Percentiles rank a stretch among this genome's conserved stretches.
phyloP scores from a whole-genome alignment of 2,797 vertebrate species.

The Geotrypetes seraphini region DNA sequence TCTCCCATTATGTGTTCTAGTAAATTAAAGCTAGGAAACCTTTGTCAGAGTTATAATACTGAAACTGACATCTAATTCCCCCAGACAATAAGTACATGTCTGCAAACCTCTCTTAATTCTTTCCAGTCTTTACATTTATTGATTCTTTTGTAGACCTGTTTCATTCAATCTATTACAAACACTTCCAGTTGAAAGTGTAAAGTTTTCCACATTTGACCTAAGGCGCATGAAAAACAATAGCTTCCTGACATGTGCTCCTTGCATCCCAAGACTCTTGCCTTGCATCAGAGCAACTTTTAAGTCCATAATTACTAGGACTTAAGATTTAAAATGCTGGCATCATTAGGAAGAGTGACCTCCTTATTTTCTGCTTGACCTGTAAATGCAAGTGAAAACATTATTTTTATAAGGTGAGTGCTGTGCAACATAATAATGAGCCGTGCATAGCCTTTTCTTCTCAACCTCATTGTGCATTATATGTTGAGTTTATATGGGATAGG shows the following conservation, averaged over 20 bases:
- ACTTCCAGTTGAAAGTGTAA: slow-evolving; percentile 54
- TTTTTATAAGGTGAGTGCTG: slow-evolving; percentile 13
- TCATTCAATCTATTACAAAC: slow-evolving; percentile 54
- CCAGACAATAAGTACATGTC: slow-evolving; percentile 62
- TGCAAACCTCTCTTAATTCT: slow-evolving; percentile 51
- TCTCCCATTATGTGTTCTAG: slow-evolving; percentile 53
- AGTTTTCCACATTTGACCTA: slow-evolving; percentile 53
- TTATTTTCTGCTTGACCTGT: slow-evolving; percentile 36
- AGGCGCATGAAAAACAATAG: slow-evolving; percentile 33
- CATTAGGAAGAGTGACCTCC: slow-evolving; percentile 28
- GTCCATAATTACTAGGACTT: slow-evolving; percentile 11
- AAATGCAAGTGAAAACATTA: neutral
- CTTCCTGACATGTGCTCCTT: neutral
- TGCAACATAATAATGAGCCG: too few relatives aligned
- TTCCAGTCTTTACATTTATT: slow-evolving; percentile 68
- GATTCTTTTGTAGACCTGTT: slow-evolving; percentile 61
- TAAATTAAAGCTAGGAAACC: slow-evolving; percentile 61
- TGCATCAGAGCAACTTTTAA: slow-evolving; percentile 21
- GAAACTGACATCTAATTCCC: slow-evolving; percentile 69
- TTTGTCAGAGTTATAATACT: slow-evolving; percentile 62
- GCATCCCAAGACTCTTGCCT: slow-evolving; percentile 14
- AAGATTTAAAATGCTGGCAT: slow-evolving; percentile 27
- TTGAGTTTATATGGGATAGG: too few relatives aligned
- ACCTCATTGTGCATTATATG: too few relatives aligned
- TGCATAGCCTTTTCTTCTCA: too few relatives aligned